Percentiles rank a stretch among this genome's conserved stretches.
These are phyloP conservation scores for Toxonevra muliebris DNA, from an alignment of 2,888 invertebrate genomes.

Conservation along the genomic window DNA sequence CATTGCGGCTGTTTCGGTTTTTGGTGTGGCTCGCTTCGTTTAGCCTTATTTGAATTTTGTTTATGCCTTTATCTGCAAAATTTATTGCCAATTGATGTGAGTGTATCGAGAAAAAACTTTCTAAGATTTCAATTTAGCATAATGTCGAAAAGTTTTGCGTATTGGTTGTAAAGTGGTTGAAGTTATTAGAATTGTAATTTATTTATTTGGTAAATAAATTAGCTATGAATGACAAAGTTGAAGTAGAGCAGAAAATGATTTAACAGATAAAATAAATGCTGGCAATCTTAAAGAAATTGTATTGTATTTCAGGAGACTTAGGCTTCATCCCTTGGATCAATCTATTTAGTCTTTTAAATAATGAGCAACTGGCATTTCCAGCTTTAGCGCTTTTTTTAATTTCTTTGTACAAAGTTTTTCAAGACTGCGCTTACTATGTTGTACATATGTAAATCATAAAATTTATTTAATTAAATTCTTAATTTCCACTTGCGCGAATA, in stretches of 20 bases:
- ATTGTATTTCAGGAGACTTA: too few species aligned
- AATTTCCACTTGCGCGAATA: slow-evolving; percentile 41
- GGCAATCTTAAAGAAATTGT: too few species aligned
- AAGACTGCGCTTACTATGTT: too few species aligned
- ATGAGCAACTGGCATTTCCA: too few species aligned
- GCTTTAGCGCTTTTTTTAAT: too few species aligned
- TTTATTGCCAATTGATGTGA: slow-evolving; percentile 35
- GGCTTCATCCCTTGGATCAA: too few species aligned
- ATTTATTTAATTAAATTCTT: slow-evolving; percentile 47
- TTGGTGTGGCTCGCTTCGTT: slow-evolving; percentile 20
- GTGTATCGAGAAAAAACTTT: neutral
- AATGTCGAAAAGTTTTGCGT: slow-evolving; percentile 9
- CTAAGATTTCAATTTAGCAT: slow-evolving; percentile 5
- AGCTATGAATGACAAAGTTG: neutral
- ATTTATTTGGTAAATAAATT: slow-evolving; percentile 4
- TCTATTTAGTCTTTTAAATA: too few species aligned
- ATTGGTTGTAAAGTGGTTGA: slow-evolving; percentile 7
- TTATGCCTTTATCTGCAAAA: slow-evolving; percentile 22
- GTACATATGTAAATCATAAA: neutral
- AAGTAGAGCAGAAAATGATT: neutral
- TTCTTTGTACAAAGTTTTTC: too few species aligned
- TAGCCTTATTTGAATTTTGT: slow-evolving; percentile 36
- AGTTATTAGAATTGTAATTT: neutral
- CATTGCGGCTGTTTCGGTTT: slow-evolving; percentile 43
- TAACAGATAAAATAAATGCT: too few species aligned